Evolutionary conservation across 2,797 vertebrate genomes (phyloP), one percentile per base, ranked within the genome.

Genomic region (Sebastes nivosus): DNA sequence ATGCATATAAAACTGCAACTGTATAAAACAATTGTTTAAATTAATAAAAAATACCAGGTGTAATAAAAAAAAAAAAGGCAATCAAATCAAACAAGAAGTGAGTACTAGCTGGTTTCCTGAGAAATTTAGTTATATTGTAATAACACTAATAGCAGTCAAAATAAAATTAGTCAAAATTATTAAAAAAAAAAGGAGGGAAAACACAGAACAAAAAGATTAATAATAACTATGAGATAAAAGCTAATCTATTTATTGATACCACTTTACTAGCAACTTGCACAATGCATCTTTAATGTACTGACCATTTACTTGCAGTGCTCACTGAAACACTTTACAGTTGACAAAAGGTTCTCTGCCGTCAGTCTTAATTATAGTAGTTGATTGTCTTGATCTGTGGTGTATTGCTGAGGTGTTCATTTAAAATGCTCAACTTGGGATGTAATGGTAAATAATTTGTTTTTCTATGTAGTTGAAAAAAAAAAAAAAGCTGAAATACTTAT

Each of bases 21-120:
- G 60, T 70, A 85, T 86, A 86, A 83, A 79, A 82, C 82, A 89
- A 83, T 72, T 34, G 72, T 68, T 90, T 82, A 89, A 94, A 92
- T 85, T 79, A 89, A 90, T 78, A 87, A 78, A 90, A 67, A 90
- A 90, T 61, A 92, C 27, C 46, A 64, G 57, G 63, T 79, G 72
- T 81, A 72, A 81, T 81, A 72, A 71, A 60, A 67, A 87, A 89
- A 89, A 87, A 82, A 82, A 34, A 87, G 78, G 63, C 74, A 85
- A 83, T 87, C 63, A 87, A 93, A 76, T 77, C 54, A 83, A 85
- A 87, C 80, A 82, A 81, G 42, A 79, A 72, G 83, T 89, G 82
- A 88, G 58, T 89, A 86, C 84, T 92, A 79, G 79, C 85, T 90
- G 81, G 84, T 88, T 94, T 95, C 95, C 95, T 95, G 95, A 95